These are phyloP conservation scores for Columba livia DNA, from an alignment of 2,113 vertebrate genomes.

Conservation along the genomic window DNA sequence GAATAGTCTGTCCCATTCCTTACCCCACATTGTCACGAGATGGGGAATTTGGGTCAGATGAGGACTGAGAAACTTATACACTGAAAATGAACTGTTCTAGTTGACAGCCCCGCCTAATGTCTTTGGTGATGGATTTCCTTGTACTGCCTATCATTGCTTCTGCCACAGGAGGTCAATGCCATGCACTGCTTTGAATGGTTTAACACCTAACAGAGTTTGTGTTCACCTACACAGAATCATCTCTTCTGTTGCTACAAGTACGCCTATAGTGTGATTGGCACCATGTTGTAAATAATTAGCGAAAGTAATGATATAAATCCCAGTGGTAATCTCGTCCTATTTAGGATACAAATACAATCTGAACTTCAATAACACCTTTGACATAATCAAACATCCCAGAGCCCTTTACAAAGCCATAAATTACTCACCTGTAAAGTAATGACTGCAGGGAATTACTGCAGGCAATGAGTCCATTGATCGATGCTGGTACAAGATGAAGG, in stretches of 20 bases:
- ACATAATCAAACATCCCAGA: slow-evolving; percentile 70
- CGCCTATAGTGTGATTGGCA: slow-evolving; percentile 48
- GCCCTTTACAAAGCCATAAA: slow-evolving; percentile 71
- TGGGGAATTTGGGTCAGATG: background rate
- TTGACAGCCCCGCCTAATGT: background rate
- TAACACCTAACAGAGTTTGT: background rate
- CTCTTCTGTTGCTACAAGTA: slow-evolving; percentile 4
- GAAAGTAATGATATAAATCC: slow-evolving; percentile 68
- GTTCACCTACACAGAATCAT: background rate
- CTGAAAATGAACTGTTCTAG: background rate
- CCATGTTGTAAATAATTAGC: slow-evolving; percentile 58
- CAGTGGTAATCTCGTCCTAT: slow-evolving; percentile 58
- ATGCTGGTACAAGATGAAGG: slow-evolving; percentile 33
- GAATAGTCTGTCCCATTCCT: background rate
- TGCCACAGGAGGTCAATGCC: slow-evolving; percentile 15
- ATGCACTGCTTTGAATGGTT: background rate
- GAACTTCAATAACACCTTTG: slow-evolving; percentile 73
- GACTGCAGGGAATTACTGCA: slow-evolving; percentile 69
- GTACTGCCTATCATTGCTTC: background rate
- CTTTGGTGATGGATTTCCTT: background rate
- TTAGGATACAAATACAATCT: slow-evolving; percentile 68
- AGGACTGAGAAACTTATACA: background rate
- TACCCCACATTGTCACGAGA: background rate
- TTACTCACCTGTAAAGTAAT: slow-evolving; percentile 71
- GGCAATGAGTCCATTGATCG: slow-evolving; percentile 63